Conservation (phyloP, 2,113 vertebrate genomes). For the Xyrauchen texanus region DNA sequence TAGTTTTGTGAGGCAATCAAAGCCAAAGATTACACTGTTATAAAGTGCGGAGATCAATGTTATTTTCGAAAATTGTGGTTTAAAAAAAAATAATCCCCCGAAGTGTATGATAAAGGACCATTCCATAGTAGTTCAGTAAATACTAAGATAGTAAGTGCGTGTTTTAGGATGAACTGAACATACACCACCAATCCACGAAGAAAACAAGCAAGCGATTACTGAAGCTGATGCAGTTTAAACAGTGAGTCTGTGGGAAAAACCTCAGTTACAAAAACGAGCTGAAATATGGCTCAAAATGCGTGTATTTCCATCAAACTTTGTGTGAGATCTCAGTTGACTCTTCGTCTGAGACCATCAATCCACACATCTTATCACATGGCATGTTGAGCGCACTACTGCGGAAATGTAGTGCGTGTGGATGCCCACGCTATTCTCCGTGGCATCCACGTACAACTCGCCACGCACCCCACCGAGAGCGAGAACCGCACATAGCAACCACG, state of each 20-base stretch:
- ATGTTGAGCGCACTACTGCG: too few species aligned
- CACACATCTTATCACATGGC: too few species aligned
- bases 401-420: too few species aligned
- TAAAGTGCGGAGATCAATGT: background rate
- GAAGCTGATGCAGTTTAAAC: constrained; percentile 24
- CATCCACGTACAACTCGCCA: too few species aligned
- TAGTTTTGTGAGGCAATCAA: too few species aligned
- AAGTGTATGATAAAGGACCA: background rate
- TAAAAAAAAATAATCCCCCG: background rate
- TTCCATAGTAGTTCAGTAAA: background rate
- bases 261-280: background rate
- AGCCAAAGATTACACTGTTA: background rate
- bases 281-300: background rate
- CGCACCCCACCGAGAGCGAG: too few species aligned
- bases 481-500: too few species aligned
- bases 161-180: constrained; percentile 3
- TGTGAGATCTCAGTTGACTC: too few species aligned
- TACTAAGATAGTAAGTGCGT: constrained; percentile 3
- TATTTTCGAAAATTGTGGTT: too few species aligned
- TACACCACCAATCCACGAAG: constrained; percentile 19
- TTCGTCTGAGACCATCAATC: too few species aligned
- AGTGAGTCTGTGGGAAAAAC: constrained; percentile 23
- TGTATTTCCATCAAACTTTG: background rate
- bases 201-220: constrained; percentile 16
- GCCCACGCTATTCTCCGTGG: too few species aligned